These are phyloP conservation scores for Chaetodon trifasciatus DNA, from an alignment of 2,797 vertebrate species.

Conservation along the genomic window DNA sequence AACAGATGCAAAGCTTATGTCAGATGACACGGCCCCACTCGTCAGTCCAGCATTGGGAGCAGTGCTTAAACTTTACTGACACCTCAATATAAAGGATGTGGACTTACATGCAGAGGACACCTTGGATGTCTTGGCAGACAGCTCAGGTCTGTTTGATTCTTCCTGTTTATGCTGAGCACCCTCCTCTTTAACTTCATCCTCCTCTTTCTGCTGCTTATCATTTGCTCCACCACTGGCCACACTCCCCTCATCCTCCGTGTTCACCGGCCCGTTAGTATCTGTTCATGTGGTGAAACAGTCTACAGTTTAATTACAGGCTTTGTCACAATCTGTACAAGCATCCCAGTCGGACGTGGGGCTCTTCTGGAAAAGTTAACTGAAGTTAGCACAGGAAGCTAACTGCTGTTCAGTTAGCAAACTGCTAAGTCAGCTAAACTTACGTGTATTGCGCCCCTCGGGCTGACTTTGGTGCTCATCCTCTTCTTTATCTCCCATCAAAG, in stretches of 20 bases:
- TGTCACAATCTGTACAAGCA: background rate
- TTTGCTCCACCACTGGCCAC: constrained; percentile 12
- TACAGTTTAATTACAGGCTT: background rate
- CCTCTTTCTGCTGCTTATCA: constrained; percentile 32
- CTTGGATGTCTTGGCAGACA: constrained; percentile 42
- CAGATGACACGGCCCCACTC: too few species aligned
- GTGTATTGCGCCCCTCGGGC: background rate
- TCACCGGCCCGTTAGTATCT: constrained; percentile 17
- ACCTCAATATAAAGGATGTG: background rate
- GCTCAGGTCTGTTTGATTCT: constrained; percentile 7
- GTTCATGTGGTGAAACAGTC: background rate
- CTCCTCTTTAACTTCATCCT: constrained; percentile 30
- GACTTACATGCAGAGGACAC: constrained; percentile 61
- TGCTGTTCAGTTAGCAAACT: constrained; percentile 18
- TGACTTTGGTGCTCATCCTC: constrained; percentile 25
- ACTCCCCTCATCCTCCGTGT: constrained; percentile 14
- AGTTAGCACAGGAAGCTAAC: constrained; percentile 16
- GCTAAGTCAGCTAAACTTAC: constrained; percentile 53
- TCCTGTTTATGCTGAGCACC: constrained; percentile 26
- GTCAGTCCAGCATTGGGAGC: too few species aligned
- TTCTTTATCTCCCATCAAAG: constrained; percentile 22
- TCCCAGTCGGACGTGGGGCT: background rate
- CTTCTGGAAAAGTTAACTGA: background rate
- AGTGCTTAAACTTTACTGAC: background rate
- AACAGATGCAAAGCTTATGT: too few species aligned